phyloP scores from a whole-genome alignment of 2,113 vertebrate genomes.

The Phylloscopus trochiloides region DNA sequence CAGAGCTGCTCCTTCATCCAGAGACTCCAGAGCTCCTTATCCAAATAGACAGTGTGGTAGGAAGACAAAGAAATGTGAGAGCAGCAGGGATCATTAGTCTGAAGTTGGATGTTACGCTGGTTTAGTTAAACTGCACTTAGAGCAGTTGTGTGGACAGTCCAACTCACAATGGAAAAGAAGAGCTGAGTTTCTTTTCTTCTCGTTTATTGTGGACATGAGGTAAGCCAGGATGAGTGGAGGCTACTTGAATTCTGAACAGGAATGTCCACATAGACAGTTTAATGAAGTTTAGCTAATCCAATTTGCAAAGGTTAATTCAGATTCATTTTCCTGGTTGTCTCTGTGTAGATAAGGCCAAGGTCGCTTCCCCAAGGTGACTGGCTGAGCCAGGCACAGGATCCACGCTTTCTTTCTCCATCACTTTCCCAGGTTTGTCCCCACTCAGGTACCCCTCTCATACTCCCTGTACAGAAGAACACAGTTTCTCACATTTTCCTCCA shows the following conservation, averaged over 20 bases:
- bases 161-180: neutral
- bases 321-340: conserved; percentile 45
- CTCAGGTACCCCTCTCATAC: neutral
- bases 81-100: neutral
- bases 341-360: conserved; percentile 41
- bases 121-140: neutral
- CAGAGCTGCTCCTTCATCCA: neutral
- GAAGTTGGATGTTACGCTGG: neutral
- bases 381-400: neutral
- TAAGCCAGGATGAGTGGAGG: neutral
- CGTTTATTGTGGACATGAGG: neutral
- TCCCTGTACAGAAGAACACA: neutral
- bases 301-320: conserved; percentile 62
- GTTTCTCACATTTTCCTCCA: neutral
- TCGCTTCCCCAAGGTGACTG: conserved; percentile 11
- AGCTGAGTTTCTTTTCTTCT: neutral
- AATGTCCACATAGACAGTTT: conserved; percentile 42
- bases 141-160: neutral
- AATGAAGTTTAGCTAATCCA: conserved; percentile 61
- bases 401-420: neutral
- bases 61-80: neutral
- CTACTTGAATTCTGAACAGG: conserved; percentile 45
- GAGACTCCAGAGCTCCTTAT: neutral
- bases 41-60: neutral
- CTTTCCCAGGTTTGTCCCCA: neutral